Conservation (phyloP, 2,113 vertebrate species). For the Trachemys scripta region DNA sequence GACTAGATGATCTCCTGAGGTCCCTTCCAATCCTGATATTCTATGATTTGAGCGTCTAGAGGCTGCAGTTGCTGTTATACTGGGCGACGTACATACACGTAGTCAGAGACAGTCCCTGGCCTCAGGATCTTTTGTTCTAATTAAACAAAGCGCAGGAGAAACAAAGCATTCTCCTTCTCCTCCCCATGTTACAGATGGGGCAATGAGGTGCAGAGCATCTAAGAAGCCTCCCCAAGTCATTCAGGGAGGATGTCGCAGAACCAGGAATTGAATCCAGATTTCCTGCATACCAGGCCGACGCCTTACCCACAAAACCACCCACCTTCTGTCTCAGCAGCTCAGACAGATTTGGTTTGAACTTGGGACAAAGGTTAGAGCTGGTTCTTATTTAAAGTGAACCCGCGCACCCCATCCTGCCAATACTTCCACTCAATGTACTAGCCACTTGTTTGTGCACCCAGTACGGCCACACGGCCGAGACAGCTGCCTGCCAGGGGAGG, state of each 20-base stretch:
- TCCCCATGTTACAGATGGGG: background rate
- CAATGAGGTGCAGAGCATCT: accelerated
- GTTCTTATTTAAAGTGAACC: constrained; percentile 11
- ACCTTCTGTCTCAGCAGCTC: background rate
- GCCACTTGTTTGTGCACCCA: constrained; percentile 1
- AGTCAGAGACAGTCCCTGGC: background rate
- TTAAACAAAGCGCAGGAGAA: background rate
- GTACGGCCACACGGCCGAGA: background rate
- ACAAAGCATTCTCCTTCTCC: background rate
- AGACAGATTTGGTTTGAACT: background rate
- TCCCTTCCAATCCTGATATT: no score
- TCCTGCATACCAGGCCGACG: background rate
- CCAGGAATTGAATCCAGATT: constrained; percentile 1
- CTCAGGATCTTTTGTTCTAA: background rate
- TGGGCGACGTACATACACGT: background rate
- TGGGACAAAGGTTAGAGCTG: constrained; percentile 52
- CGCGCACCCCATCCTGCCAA: background rate
- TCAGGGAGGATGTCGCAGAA: background rate
- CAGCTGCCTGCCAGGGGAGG: constrained; percentile 62
- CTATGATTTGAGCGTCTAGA: background rate
- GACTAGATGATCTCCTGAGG: no score
- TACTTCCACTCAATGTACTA: background rate
- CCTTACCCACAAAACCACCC: background rate
- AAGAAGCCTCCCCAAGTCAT: background rate
- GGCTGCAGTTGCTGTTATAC: accelerated